These are phyloP conservation scores for Melanotus villosus DNA, from an alignment of 2,888 invertebrate species.

Conservation along the genomic window DNA sequence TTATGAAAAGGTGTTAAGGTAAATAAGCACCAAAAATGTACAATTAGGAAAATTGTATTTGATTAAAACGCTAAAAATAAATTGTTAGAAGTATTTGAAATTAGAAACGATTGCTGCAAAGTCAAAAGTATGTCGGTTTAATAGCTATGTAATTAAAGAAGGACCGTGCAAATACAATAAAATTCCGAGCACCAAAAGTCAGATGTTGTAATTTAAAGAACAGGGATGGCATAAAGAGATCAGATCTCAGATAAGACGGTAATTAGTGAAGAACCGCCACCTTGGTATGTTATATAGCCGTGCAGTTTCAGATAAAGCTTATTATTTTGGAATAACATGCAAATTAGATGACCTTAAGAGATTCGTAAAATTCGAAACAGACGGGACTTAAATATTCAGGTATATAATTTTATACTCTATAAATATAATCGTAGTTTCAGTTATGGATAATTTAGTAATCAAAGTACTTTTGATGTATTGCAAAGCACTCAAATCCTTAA, in stretches of 20 bases:
- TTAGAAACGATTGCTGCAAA: too few relatives aligned
- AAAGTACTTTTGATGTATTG: neutral
- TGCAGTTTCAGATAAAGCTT: conserved; percentile 9
- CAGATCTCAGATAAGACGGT: conserved; percentile 13
- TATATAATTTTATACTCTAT: neutral
- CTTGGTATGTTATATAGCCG: conserved; percentile 3
- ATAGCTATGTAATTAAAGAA: too few relatives aligned
- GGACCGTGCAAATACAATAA: conserved; percentile 17
- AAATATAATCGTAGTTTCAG: neutral
- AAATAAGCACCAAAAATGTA: too few relatives aligned
- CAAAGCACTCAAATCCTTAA: too few relatives aligned
- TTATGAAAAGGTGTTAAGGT: too few relatives aligned
- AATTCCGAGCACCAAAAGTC: neutral
- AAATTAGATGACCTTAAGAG: conserved; percentile 14
- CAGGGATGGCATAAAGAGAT: conserved; percentile 12
- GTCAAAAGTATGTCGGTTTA: too few relatives aligned
- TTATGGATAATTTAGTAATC: neutral
- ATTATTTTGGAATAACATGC: conserved; percentile 23
- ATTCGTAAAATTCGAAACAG: conserved; percentile 13
- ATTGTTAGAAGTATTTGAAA: too few relatives aligned
- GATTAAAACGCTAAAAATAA: too few relatives aligned
- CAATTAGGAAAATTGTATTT: too few relatives aligned
- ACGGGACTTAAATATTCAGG: neutral
- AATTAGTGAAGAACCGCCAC: conserved; percentile 30
- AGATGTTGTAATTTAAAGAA: conserved; percentile 4